phyloP scores from a whole-genome alignment of 2,797 vertebrate species.

The Tapirus indicus region DNA sequence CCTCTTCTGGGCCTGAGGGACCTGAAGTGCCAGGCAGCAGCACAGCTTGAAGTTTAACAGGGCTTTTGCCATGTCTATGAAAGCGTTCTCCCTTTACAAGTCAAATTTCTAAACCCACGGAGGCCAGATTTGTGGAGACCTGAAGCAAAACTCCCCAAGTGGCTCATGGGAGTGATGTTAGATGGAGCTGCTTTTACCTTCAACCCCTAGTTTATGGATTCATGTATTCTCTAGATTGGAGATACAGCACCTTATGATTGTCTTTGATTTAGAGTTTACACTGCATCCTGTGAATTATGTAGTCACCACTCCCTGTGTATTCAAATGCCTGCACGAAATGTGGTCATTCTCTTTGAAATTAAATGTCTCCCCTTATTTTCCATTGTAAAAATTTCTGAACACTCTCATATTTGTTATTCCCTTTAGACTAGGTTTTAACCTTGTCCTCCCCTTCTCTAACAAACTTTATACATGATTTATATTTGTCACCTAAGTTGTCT shows the following conservation, averaged over 20 bases:
- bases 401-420: neutral
- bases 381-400: neutral
- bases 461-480: neutral
- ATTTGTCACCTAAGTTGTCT: neutral
- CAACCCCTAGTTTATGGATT: neutral
- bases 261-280: neutral
- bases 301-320: neutral
- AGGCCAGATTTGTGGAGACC: neutral
- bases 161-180: neutral
- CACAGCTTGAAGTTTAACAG: no score
- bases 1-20: no score
- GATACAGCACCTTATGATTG: neutral
- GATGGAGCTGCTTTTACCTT: neutral
- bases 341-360: neutral
- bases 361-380: neutral
- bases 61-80: neutral
- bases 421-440: neutral
- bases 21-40: no score
- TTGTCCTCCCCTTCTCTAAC: neutral
- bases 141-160: neutral
- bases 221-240: neutral
- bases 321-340: neutral
- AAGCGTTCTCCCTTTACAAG: neutral
- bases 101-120: neutral
- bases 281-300: neutral